Conservation (phyloP, 2,888 invertebrate genomes). For the Drosophila quinaria region DNA sequence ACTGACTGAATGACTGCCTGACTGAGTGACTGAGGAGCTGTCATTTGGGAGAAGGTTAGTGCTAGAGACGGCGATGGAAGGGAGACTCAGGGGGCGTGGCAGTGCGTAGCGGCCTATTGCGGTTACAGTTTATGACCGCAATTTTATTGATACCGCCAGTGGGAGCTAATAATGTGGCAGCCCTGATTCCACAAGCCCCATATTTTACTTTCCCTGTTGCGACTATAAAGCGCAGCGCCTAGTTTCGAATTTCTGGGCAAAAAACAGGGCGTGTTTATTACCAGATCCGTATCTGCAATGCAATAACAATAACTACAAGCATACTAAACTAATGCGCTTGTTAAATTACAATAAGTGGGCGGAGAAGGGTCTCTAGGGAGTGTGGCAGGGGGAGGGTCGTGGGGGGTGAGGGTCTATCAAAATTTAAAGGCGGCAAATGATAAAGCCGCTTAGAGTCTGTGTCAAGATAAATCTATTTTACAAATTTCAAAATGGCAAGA, state of each 20-base stretch:
- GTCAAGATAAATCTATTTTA: constrained; percentile 45
- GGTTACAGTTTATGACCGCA: constrained; percentile 71
- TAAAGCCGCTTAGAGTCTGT: constrained; percentile 35
- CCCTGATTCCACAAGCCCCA: neutral
- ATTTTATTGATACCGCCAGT: constrained; percentile 80
- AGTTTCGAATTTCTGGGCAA: constrained; percentile 25
- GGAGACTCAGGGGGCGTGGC: constrained; percentile 37
- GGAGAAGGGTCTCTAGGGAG: neutral
- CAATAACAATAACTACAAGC: constrained; percentile 63
- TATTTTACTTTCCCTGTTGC: constrained; percentile 4
- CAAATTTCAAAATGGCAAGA: constrained; percentile 25
- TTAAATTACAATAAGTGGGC: constrained; percentile 46
- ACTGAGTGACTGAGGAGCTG: constrained; percentile 49
- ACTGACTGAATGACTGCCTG: constrained; percentile 67
- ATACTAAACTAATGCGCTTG: constrained; percentile 60
- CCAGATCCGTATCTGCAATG: constrained; percentile 31
- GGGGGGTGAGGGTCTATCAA: constrained; percentile 26
- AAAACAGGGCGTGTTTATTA: constrained; percentile 62
- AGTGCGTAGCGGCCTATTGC: constrained; percentile 36
- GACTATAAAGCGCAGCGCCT: constrained; percentile 49
- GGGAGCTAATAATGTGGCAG: constrained; percentile 66
- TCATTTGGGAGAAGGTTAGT: constrained; percentile 26
- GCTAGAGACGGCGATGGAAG: neutral
- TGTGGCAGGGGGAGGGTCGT: neutral
- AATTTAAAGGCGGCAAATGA: constrained; percentile 59